phyloP scores from a whole-genome alignment of 2,113 vertebrate species.

The Percina caprodes region DNA sequence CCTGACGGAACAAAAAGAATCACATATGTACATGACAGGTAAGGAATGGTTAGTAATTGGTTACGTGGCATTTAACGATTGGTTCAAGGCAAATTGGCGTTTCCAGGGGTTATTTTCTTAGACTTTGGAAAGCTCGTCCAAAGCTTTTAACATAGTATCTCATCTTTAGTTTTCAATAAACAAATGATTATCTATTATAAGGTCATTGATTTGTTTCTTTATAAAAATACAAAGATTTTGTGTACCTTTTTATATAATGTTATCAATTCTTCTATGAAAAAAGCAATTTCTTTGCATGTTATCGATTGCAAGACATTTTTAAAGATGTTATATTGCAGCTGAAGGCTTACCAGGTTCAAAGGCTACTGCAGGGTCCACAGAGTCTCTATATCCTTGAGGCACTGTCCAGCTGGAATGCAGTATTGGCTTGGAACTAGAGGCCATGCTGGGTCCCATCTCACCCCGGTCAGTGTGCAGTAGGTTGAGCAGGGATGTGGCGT shows the following conservation, averaged over 20 bases:
- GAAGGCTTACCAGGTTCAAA: constrained; percentile 78
- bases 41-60: not conserved
- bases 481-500: constrained; percentile 85
- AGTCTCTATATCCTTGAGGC: constrained; percentile 71
- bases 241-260: not conserved
- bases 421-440: constrained; percentile 83
- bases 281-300: not conserved
- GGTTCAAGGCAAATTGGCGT: not conserved
- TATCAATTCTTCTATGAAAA: not conserved
- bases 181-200: not conserved
- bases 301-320: not conserved
- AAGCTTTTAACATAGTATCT: not conserved
- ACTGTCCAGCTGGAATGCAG: constrained; percentile 71
- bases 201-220: too few species aligned
- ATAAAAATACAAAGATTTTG: not conserved
- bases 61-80: not conserved
- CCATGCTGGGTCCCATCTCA: constrained; percentile 74
- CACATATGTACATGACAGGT: not conserved
- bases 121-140: not conserved
- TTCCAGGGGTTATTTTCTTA: not conserved
- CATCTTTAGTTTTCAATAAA: not conserved
- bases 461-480: constrained; percentile 87
- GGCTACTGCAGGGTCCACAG: constrained; percentile 59
- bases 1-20: not conserved
- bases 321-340: constrained; percentile 10